Percentiles rank a stretch among this genome's conserved stretches.
Evolutionary conservation across 2,888 invertebrate species (phyloP).

Genomic region (Imbricaverruca yamaguchii): DNA sequence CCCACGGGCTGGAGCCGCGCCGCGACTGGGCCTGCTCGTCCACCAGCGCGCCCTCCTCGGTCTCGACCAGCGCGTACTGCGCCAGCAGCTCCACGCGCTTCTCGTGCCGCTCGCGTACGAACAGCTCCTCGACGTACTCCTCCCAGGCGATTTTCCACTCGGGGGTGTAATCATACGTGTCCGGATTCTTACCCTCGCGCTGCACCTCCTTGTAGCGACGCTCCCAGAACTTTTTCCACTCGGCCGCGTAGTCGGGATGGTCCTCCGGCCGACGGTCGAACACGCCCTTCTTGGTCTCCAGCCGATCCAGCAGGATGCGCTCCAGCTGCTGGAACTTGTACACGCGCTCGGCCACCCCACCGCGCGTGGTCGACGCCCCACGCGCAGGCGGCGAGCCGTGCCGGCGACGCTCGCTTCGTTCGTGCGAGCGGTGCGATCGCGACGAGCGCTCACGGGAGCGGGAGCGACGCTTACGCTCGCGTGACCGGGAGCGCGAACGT

Average conservation of each 20-base stretch:
- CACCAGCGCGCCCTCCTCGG: slow-evolving; percentile 37
- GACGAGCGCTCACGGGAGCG: background rate
- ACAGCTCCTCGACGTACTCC: slow-evolving; percentile 67
- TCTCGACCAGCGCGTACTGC: slow-evolving; percentile 49
- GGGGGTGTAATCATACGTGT: slow-evolving; percentile 74
- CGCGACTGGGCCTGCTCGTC: background rate
- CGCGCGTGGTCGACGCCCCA: background rate
- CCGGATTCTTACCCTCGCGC: slow-evolving; percentile 63
- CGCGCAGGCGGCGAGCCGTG: background rate
- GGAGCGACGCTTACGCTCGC: background rate
- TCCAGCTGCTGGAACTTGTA: slow-evolving; percentile 11
- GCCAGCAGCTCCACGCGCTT: slow-evolving; percentile 61
- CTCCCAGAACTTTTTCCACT: slow-evolving; percentile 88
- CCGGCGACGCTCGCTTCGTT: background rate
- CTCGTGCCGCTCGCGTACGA: slow-evolving; percentile 57
- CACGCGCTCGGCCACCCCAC: background rate
- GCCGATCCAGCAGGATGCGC: background rate
- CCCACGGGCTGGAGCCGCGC: slow-evolving; percentile 4
- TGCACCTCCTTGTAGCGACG: slow-evolving; percentile 70
- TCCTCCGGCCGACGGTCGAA: slow-evolving; percentile 74
- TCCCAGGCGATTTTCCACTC: slow-evolving; percentile 86
- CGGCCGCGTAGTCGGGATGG: slow-evolving; percentile 77
- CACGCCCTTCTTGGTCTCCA: slow-evolving; percentile 23
- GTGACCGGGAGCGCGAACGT: background rate
- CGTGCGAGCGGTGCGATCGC: background rate